A percentile compares a stretch with the other conserved stretches of the same genome.
phyloP scores from a whole-genome alignment of 2,888 invertebrate species.

The Torymus texanus region DNA sequence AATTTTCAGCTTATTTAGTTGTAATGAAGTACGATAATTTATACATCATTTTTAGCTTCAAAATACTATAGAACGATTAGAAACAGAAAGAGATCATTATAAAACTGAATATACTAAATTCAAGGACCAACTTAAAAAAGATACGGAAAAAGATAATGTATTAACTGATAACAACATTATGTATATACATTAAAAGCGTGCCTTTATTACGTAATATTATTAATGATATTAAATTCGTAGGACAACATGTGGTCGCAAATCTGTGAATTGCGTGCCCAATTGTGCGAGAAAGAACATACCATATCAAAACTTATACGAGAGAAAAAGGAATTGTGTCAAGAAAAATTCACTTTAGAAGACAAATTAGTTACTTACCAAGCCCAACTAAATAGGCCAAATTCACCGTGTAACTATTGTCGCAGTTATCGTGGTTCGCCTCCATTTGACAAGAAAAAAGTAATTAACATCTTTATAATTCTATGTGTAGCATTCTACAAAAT shows the following conservation, averaged over 20 bases:
- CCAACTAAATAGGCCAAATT: conserved; percentile 60
- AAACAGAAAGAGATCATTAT: conserved; percentile 76
- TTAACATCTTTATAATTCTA: too few species aligned
- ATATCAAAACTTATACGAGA: conserved; percentile 74
- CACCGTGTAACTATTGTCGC: conserved; percentile 62
- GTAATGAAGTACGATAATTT: too few species aligned
- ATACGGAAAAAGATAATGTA: conserved; percentile 66
- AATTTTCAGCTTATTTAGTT: too few species aligned
- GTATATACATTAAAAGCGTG: background rate
- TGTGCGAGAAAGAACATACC: conserved; percentile 72
- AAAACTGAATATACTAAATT: conserved; percentile 76
- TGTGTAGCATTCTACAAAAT: too few species aligned
- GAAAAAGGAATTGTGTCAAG: conserved; percentile 73
- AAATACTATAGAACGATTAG: conserved; percentile 70
- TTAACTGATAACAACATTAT: conserved; percentile 3
- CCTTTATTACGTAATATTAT: background rate
- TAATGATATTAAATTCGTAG: conserved; percentile 34
- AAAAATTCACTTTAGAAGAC: conserved; percentile 74
- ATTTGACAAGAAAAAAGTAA: conserved; percentile 39
- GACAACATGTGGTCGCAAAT: conserved; percentile 54
- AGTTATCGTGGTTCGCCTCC: background rate
- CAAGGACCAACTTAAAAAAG: conserved; percentile 72
- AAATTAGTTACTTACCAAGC: conserved; percentile 69
- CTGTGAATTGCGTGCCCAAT: conserved; percentile 51
- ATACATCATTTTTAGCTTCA: conserved; percentile 61